Percentiles rank a stretch among this genome's conserved stretches.
phyloP scores from a whole-genome alignment of 2,797 vertebrate species.

The Limosa lapponica region DNA sequence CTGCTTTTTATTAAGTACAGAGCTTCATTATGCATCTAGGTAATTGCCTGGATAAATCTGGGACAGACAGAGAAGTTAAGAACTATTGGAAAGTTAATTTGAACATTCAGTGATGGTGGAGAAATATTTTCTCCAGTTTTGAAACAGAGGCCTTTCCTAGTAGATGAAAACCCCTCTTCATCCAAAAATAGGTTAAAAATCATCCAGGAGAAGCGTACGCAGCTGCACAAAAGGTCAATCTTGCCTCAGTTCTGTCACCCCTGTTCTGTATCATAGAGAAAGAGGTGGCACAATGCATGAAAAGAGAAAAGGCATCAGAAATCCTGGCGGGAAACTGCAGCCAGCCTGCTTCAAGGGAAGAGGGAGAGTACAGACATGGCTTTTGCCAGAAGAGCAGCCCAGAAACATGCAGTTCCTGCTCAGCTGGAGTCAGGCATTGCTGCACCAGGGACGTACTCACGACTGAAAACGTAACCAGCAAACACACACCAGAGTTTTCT shows the following conservation, averaged over 20 bases:
- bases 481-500: fast-evolving
- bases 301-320: not conserved
- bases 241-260: not conserved
- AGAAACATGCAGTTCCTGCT: fast-evolving
- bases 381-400: not conserved
- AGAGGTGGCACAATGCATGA: not conserved
- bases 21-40: not conserved
- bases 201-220: not conserved
- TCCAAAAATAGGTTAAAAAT: slow-evolving; percentile 39
- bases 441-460: not conserved
- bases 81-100: not conserved
- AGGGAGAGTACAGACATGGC: fast-evolving
- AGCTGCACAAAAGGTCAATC: slow-evolving; percentile 24
- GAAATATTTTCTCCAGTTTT: not conserved
- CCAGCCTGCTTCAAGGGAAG: not conserved
- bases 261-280: not conserved
- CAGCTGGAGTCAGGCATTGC: not conserved
- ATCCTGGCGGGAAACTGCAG: not conserved
- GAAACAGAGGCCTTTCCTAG: not conserved
- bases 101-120: not conserved
- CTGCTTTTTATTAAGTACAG: not conserved
- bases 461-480: not conserved
- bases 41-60: not conserved
- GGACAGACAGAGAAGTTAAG: not conserved
- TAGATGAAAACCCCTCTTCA: not conserved